phyloP scores from a whole-genome alignment of 1,140 invertebrate genomes.

The Vanessa tameamea region DNA sequence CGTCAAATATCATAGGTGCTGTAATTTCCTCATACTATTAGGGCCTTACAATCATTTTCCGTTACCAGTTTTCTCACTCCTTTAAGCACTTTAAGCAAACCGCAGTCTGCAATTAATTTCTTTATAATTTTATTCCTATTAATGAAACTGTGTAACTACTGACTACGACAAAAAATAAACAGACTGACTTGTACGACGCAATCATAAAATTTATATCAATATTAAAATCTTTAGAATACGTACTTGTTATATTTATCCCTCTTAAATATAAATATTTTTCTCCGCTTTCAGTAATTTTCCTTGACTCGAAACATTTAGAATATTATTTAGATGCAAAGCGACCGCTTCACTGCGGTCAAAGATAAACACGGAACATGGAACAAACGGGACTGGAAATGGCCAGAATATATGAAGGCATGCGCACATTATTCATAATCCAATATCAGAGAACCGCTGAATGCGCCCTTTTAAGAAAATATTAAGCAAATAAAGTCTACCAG shows the following conservation, averaged over 20 bases:
- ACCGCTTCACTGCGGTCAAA: slow-evolving; percentile 11
- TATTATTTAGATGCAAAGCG: slow-evolving; percentile 12
- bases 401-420: slow-evolving; percentile 43
- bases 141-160: too few species aligned
- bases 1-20: too few species aligned
- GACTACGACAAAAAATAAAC: too few species aligned
- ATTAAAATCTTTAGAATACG: not conserved
- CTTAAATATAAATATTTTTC: not conserved
- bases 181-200: too few species aligned
- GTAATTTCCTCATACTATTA: too few species aligned
- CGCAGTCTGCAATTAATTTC: too few species aligned
- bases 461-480: slow-evolving; percentile 57
- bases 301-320: slow-evolving; percentile 1
- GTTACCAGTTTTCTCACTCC: too few species aligned
- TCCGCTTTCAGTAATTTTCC: not conserved
- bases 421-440: slow-evolving; percentile 61
- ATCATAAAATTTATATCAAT: too few species aligned
- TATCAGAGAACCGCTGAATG: slow-evolving; percentile 46
- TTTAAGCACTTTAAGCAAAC: too few species aligned
- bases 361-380: slow-evolving; percentile 10
- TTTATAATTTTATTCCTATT: too few species aligned
- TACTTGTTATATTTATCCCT: not conserved
- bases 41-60: too few species aligned
- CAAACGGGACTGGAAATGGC: slow-evolving; percentile 43
- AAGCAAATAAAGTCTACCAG: slow-evolving; percentile 50